phyloP scores from a whole-genome alignment of 2,797 vertebrate genomes.

The Chiroxiphia lanceolata region DNA sequence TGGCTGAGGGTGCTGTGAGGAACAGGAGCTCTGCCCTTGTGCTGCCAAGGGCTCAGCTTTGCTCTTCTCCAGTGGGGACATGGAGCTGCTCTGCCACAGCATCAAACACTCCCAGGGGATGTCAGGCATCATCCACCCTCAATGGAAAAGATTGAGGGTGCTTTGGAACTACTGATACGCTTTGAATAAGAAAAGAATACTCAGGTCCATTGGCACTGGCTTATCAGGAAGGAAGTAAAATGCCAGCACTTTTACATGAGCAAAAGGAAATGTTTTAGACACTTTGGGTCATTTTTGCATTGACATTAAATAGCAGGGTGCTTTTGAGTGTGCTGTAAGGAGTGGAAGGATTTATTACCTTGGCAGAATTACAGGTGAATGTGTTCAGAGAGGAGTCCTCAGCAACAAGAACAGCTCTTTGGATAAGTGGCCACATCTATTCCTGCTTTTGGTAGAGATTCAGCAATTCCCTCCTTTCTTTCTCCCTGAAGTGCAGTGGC shows the following conservation, averaged over 20 bases:
- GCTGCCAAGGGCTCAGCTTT: too few relatives aligned
- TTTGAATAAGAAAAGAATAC: conserved; percentile 86
- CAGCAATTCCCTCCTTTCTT: not conserved
- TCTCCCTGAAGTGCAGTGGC: too few relatives aligned
- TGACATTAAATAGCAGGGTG: conserved; percentile 72
- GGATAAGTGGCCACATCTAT: conserved; percentile 66
- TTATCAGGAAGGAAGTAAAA: conserved; percentile 82
- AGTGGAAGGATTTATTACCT: conserved; percentile 77
- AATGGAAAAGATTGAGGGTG: conserved; percentile 81
- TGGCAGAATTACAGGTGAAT: conserved; percentile 73
- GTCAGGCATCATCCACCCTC: too few relatives aligned
- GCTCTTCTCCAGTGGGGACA: too few relatives aligned
- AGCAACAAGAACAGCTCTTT: conserved; percentile 63
- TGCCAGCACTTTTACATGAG: conserved; percentile 82
- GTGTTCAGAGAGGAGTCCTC: conserved; percentile 66
- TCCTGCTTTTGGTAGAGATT: conserved; percentile 66
- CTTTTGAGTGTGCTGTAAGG: conserved; percentile 69
- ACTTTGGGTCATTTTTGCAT: conserved; percentile 68
- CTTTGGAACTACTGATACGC: conserved; percentile 82
- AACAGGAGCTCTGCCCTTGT: too few relatives aligned
- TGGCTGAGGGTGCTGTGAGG: too few relatives aligned
- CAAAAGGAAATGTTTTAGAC: conserved; percentile 84
- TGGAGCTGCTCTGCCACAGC: too few relatives aligned
- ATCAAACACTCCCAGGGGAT: too few relatives aligned
- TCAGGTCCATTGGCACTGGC: conserved; percentile 80